Percentiles rank a stretch among this genome's conserved stretches.
Evolutionary conservation across 2,888 invertebrate genomes (phyloP).

Genomic region (Zaprionus obscuricornis): DNA sequence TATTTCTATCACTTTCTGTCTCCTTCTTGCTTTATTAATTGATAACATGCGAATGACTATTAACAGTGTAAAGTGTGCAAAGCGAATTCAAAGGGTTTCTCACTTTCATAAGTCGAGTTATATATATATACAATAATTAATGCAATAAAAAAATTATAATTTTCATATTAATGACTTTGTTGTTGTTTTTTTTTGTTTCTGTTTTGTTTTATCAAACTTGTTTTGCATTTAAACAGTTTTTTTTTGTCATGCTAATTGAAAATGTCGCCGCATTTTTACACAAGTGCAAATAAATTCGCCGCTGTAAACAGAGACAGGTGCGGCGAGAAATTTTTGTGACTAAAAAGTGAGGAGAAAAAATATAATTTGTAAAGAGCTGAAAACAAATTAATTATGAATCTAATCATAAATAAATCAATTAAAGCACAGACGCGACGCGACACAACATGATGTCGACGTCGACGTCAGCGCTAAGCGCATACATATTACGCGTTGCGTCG

Average conservation of each 20-base stretch:
- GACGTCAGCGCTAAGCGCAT: conserved; percentile 17
- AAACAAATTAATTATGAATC: conserved; percentile 53
- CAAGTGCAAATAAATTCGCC: conserved; percentile 8
- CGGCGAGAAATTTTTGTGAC: conserved; percentile 3
- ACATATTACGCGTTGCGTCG: conserved; percentile 14
- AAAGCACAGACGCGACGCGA: conserved; percentile 37
- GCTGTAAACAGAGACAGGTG: conserved; percentile 17
- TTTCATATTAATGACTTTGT: conserved; percentile 47
- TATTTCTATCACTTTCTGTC: neutral
- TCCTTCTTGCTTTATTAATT: conserved; percentile 34
- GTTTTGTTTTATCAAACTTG: conserved; percentile 48
- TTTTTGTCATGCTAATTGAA: conserved; percentile 37
- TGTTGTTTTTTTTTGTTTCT: conserved; percentile 16
- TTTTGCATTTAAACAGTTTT: conserved; percentile 32
- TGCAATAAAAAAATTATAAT: conserved; percentile 34
- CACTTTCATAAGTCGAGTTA: conserved; percentile 46
- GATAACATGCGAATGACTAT: conserved; percentile 21
- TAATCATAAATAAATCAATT: conserved; percentile 69
- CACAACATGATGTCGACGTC: conserved; percentile 21
- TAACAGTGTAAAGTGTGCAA: conserved; percentile 7
- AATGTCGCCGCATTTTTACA: conserved; percentile 5
- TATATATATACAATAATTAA: conserved; percentile 31
- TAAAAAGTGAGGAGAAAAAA: neutral
- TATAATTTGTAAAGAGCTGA: conserved; percentile 34
- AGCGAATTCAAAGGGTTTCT: conserved; percentile 26